These are phyloP conservation scores for Urocolius indicus DNA, from an alignment of 2,113 vertebrate genomes.

Conservation along the genomic window DNA sequence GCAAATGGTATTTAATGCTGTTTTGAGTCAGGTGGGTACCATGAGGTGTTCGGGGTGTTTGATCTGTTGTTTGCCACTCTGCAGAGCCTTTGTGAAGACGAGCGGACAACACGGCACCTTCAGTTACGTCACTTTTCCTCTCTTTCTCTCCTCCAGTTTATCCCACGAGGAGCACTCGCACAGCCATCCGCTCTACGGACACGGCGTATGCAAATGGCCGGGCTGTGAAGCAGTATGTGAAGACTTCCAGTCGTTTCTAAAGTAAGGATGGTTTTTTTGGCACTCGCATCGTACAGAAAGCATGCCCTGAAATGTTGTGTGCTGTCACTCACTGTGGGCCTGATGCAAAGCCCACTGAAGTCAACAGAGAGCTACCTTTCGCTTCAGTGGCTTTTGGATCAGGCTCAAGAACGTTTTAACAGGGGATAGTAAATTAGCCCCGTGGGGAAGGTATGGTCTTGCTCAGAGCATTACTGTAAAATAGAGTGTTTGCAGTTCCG, in stretches of 20 bases:
- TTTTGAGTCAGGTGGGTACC: neutral
- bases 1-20: slow-evolving; percentile 47
- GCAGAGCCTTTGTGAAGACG: neutral
- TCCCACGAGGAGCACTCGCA: slow-evolving; percentile 90
- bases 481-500: neutral
- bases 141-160: slow-evolving; percentile 77
- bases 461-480: slow-evolving; percentile 13
- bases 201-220: slow-evolving; percentile 98
- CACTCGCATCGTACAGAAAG: slow-evolving; percentile 30
- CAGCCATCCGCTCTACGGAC: slow-evolving; percentile 95
- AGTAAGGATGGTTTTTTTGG: slow-evolving; percentile 85
- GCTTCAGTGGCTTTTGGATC: slow-evolving; percentile 66
- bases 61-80: neutral
- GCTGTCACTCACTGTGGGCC: slow-evolving; percentile 21
- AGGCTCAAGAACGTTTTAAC: slow-evolving; percentile 63
- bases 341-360: slow-evolving; percentile 57
- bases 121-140: neutral
- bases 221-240: slow-evolving; percentile 98
- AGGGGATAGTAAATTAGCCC: slow-evolving; percentile 61
- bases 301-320: slow-evolving; percentile 13
- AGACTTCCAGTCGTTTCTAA: slow-evolving; percentile 96
- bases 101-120: neutral
- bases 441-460: slow-evolving; percentile 43
- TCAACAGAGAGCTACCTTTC: slow-evolving; percentile 59
- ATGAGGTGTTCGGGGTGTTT: neutral